Evolutionary conservation across 2,113 vertebrate species (phyloP).

Genomic region (Ophiodon elongatus): DNA sequence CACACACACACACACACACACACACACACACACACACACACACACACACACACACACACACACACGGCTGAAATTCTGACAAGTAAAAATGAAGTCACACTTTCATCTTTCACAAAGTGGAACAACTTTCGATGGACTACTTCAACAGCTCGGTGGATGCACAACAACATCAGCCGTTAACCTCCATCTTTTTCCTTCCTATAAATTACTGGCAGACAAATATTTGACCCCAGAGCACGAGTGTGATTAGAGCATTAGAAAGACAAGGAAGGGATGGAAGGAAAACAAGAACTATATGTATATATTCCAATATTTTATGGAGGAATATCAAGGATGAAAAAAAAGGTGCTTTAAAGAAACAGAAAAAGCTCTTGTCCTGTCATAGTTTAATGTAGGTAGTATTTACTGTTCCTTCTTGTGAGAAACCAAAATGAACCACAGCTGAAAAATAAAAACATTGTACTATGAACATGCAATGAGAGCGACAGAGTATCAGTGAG

Average conservation of each 20-base stretch:
- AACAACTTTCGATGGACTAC: not conserved
- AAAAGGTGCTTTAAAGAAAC: too few relatives aligned
- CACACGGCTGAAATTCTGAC: not conserved
- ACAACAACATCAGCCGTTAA: not conserved
- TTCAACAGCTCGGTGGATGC: not conserved
- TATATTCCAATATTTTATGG: too few relatives aligned
- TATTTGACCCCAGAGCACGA: not conserved
- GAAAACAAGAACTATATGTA: too few relatives aligned
- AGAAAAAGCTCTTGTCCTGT: not conserved
- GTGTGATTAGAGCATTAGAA: not conserved
- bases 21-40: too few relatives aligned
- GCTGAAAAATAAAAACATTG: not conserved
- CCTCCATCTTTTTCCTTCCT: not conserved
- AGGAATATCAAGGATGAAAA: too few relatives aligned
- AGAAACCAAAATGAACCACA: not conserved
- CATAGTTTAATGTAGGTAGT: not conserved
- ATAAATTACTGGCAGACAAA: not conserved
- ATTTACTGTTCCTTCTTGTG: not conserved
- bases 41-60: too few relatives aligned
- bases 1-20: too few relatives aligned
- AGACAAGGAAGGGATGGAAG: not conserved
- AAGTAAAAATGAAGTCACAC: not conserved
- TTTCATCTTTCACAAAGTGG: conserved; percentile 11
- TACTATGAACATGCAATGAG: not conserved
- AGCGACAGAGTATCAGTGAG: not conserved